Evolutionary conservation across 2,888 invertebrate species (phyloP).

Genomic region (Eucera pruinosa): DNA sequence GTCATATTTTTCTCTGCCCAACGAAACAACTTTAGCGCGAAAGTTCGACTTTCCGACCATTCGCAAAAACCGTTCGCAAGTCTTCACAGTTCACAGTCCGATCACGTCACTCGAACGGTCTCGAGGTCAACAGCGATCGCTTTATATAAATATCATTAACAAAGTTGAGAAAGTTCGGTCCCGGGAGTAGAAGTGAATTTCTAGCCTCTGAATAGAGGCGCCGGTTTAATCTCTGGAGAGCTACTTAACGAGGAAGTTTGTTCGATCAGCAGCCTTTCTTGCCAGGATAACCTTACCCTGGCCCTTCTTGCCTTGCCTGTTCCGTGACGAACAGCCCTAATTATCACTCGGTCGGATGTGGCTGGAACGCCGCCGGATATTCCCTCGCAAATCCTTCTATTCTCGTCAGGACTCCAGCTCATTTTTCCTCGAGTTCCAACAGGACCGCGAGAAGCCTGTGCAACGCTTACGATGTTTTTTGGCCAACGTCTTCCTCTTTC

Average conservation of each 20-base stretch:
- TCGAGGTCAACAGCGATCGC: constrained; percentile 3
- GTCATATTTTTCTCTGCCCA: neutral
- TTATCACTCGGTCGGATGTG: constrained; percentile 66
- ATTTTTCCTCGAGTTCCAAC: constrained; percentile 32
- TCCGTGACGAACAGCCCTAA: constrained; percentile 67
- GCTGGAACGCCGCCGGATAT: constrained; percentile 38
- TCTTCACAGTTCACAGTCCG: neutral
- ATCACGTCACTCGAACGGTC: neutral
- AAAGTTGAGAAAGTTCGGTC: constrained; percentile 39
- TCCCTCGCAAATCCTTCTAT: constrained; percentile 59
- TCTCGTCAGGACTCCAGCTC: constrained; percentile 16
- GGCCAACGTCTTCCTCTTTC: neutral
- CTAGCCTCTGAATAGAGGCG: constrained; percentile 43
- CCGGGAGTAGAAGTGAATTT: constrained; percentile 44
- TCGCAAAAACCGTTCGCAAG: neutral
- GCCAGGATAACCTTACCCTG: constrained; percentile 37
- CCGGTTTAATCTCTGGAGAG: constrained; percentile 63
- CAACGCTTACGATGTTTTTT: neutral
- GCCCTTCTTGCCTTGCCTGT: constrained; percentile 27
- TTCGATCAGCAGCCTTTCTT: constrained; percentile 63
- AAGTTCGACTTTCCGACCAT: neutral
- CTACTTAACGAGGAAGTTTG: constrained; percentile 67
- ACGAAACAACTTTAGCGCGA: neutral
- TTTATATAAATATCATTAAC: constrained; percentile 49
- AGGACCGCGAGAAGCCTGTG: neutral